Base-by-base conservation (phyloP, 2,113 vertebrate species). In the Struthio camelus region DNA sequence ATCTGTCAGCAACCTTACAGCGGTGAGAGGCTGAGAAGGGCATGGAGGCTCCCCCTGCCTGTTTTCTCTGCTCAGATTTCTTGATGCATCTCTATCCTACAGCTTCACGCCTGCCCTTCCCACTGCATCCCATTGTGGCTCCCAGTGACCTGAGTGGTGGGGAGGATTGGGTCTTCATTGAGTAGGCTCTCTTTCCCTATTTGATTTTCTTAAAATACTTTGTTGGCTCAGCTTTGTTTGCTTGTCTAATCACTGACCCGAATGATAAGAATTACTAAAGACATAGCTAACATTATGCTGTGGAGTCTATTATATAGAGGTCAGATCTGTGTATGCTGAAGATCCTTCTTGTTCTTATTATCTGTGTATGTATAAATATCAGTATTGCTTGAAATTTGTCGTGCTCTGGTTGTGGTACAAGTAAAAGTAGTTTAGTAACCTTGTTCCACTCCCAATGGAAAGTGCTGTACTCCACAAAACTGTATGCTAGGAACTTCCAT, bases 391-490 rank as follows among this genome's bases (percentile, higher is more conserved):
- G 0, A 84, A 75, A 67, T 66, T 77, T 71, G 51, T 62, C 46
- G 77, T 18, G 27, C 14, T 56, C 30, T 80, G 48, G 16, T 42
- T 22, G 75, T 40, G 42, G 32, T 10, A 18, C 28, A 61, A 91
- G 28, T 23, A 27, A 27, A 44, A 77, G 44, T 12, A 34, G 11
- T 50, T 87, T 22, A 15, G 27, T 24, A 66, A 59, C 66, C 30
- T 81, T 1, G 0, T 58, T 83, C 30, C 5, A 28, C 23, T 48
- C 6, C 44, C 3, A 0, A 13, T 54, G 53, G 27, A 56, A 16
- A 59, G 51, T 27, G 24, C n/a, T n/a, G n/a, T n/a, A n/a, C n/a
- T n/a, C n/a, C n/a, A n/a, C n/a, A n/a, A n/a, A n/a, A n/a, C n/a
- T n/a, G 4, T 42, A 62, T 32, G 10, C 3, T 50, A 46, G n/a